A percentile compares a stretch with the other conserved stretches of the same genome.
phyloP scores from a whole-genome alignment of 2,797 vertebrate genomes.

The Pseudochromis fuscus region DNA sequence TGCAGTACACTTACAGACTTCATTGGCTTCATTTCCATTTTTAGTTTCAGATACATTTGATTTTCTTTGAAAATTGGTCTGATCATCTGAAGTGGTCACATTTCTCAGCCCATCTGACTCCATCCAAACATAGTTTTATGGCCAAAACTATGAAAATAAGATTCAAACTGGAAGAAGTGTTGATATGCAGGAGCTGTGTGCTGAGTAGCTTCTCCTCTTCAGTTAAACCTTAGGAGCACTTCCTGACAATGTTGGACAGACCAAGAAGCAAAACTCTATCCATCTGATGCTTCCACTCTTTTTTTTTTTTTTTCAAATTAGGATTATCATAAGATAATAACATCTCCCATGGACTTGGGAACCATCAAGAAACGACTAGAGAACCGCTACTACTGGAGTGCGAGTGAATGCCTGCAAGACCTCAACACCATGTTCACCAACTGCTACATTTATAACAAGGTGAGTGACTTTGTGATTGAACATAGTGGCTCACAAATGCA shows the following conservation, averaged over 20 bases:
- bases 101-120: not conserved
- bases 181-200: not conserved
- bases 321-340: constrained; percentile 98
- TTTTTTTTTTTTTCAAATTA: constrained; percentile 58
- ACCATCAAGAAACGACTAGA: constrained; percentile 97
- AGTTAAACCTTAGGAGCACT: not conserved
- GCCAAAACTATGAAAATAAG: not conserved
- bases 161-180: not conserved
- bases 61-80: not conserved
- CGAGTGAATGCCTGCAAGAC: constrained; percentile 97
- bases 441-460: constrained; percentile 99
- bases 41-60: not conserved
- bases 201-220: not conserved
- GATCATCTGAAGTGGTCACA: not conserved
- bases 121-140: no score
- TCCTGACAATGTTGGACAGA: not conserved
- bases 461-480: constrained; percentile 51
- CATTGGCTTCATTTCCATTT: not conserved
- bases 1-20: not conserved
- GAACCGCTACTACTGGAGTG: constrained; percentile 95
- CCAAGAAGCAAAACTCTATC: not conserved
- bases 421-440: constrained; percentile 99
- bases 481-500: accelerated
- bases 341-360: constrained; percentile 97
- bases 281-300: constrained; percentile 17